These are phyloP conservation scores for Hydrozoanthus tunicans DNA, from an alignment of 64 coral and sea anemone species.

Conservation along the genomic window DNA sequence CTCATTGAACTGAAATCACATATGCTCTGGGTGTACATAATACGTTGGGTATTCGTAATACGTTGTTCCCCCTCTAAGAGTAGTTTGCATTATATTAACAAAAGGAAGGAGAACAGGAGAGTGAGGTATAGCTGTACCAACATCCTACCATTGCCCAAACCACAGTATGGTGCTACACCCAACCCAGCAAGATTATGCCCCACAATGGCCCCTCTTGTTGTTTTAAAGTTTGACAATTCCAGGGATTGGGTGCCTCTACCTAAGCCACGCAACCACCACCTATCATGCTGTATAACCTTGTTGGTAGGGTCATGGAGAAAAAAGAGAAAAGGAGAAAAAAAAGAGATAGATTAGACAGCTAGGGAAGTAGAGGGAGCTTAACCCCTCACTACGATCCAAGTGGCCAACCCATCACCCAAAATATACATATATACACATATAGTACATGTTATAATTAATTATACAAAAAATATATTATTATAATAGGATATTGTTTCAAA, in stretches of 20 bases:
- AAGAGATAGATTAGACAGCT: not conserved
- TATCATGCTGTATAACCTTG: not conserved
- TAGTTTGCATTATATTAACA: too few species aligned
- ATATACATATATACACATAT: too few species aligned
- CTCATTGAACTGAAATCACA: too few species aligned
- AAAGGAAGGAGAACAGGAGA: not conserved
- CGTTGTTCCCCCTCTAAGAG: too few species aligned
- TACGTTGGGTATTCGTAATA: too few species aligned
- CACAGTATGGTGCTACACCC: not conserved
- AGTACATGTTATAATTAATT: too few species aligned
- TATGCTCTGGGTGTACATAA: too few species aligned
- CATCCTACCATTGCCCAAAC: not conserved
- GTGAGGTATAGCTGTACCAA: not conserved
- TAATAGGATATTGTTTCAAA: too few species aligned
- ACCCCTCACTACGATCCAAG: not conserved
- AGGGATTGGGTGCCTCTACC: slow-evolving; percentile 20
- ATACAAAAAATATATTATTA: too few species aligned
- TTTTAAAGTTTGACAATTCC: slow-evolving; percentile 26
- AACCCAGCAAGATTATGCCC: not conserved
- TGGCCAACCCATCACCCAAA: not conserved
- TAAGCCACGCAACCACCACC: not conserved
- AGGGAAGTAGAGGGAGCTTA: not conserved
- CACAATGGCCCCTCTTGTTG: not conserved
- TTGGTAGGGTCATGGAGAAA: not conserved
- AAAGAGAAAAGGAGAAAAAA: not conserved